Base-by-base conservation (phyloP, 2,888 invertebrate genomes). In the Andrena bucephala region DNA sequence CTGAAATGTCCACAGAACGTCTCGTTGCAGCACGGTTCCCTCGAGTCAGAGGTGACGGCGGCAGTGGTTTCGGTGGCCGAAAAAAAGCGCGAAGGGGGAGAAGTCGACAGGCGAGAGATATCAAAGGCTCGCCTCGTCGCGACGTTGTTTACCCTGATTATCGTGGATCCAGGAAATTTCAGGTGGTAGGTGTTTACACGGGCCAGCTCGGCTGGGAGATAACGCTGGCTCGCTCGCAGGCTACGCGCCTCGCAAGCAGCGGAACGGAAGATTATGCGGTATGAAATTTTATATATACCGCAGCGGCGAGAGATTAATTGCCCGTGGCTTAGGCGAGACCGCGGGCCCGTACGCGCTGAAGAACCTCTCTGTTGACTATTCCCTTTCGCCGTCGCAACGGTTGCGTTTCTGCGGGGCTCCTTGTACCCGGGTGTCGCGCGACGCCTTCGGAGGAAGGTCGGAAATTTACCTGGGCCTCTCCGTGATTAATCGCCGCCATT, bases 121-220 rank as follows among this genome's bases (percentile, higher is more conserved):
- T 82, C 72, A 78, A 13, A 50, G 77, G n/a, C 68, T 67, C 50
- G 50, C n/a, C 31, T 50, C 73, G 83, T 77, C 88, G 77, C 87
- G 89, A 66, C 85, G 77, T 50, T 88, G 89, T 90, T 90, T 90
- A 63, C 87, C 72, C 81, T 87, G 83, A 85, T 89, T 89, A 89
- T 89, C 90, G 50, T 54, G 75, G 52, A 77, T 70, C 74, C 79
- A 48, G 77, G 79, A 85, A 67, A 71, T 62, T 78, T 70, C 75
- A 83, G 74, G 83, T 79, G 68, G 20, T 65, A 78, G 74, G 74
- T 87, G 84, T 89, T 88, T 88, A 77, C 86, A 81, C 81, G 73
- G 20, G 62, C 67, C 62, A 75, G 36, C 66, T 48, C 5, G 68
- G 20, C 48, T 31, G 33, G 24, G 59, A 72, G 81, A 88, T 89